Percentiles rank a stretch among this genome's conserved stretches.
phyloP scores from a whole-genome alignment of 2,888 invertebrate genomes.

The Cryptophagus acutangulus region DNA sequence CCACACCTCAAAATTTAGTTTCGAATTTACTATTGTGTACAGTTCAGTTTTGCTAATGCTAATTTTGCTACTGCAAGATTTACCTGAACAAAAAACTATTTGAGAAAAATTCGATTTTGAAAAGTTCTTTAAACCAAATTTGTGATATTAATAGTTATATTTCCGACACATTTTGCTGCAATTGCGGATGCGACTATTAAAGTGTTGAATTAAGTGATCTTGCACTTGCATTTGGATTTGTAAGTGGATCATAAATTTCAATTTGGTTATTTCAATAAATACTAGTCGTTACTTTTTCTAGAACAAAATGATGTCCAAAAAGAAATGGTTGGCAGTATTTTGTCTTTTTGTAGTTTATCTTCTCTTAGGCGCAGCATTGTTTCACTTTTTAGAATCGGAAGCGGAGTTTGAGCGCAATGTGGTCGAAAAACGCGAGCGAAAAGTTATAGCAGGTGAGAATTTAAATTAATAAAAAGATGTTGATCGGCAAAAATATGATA shows the following conservation, averaged over 20 bases:
- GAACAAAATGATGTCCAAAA: slow-evolving; percentile 35
- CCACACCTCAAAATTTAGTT: slow-evolving; percentile 8
- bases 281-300: neutral
- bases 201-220: neutral
- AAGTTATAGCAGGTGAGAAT: slow-evolving; percentile 30
- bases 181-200: slow-evolving; percentile 10
- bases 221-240: neutral
- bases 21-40: slow-evolving; percentile 17
- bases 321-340: slow-evolving; percentile 35
- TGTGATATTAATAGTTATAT: slow-evolving; percentile 13
- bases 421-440: slow-evolving; percentile 51
- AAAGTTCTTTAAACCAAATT: slow-evolving; percentile 4
- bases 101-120: slow-evolving; percentile 9
- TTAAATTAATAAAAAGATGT: too few species aligned
- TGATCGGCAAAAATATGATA: too few species aligned
- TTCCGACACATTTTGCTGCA: slow-evolving; percentile 4
- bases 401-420: slow-evolving; percentile 60
- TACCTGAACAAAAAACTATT: slow-evolving; percentile 14
- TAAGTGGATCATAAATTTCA: neutral
- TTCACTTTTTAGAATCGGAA: slow-evolving; percentile 74
- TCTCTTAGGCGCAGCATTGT: slow-evolving; percentile 80
- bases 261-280: neutral
- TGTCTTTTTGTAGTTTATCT: slow-evolving; percentile 35
- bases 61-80: slow-evolving; percentile 21
- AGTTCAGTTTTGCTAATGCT: slow-evolving; percentile 18